Conservation (phyloP, 2,888 invertebrate species). For the Xanthia icteritia region DNA sequence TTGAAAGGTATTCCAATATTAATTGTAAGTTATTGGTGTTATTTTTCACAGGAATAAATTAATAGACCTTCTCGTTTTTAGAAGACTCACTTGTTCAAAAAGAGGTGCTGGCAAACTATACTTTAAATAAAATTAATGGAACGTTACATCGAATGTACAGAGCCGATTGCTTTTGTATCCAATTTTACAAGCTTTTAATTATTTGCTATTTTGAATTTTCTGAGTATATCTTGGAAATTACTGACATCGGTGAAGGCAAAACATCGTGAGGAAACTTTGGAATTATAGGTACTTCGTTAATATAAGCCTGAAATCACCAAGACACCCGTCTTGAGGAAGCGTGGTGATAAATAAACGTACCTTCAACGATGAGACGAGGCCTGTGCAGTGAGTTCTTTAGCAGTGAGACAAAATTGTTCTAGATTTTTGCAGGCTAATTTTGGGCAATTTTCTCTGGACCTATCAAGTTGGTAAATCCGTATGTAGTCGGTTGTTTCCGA, state of each 20-base stretch:
- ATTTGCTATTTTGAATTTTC: too few relatives aligned
- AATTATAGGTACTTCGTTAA: too few relatives aligned
- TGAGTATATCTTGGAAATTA: too few relatives aligned
- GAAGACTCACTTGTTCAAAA: neutral
- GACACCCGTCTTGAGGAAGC: too few relatives aligned
- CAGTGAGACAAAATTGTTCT: too few relatives aligned
- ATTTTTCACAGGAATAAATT: neutral
- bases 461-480: neutral
- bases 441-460: neutral
- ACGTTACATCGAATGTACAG: neutral
- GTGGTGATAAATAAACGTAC: too few relatives aligned
- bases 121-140: neutral
- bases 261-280: too few relatives aligned
- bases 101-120: neutral
- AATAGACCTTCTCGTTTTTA: neutral
- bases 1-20: slow-evolving; percentile 34
- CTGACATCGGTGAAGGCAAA: too few relatives aligned
- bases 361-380: too few relatives aligned
- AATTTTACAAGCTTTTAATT: neutral
- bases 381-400: too few relatives aligned
- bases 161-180: neutral
- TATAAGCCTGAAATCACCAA: too few relatives aligned
- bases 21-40: slow-evolving; percentile 43
- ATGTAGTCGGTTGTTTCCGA: neutral
- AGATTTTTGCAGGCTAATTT: neutral